Conservation (phyloP, 2,113 vertebrate species). For the Ursus arctos region DNA sequence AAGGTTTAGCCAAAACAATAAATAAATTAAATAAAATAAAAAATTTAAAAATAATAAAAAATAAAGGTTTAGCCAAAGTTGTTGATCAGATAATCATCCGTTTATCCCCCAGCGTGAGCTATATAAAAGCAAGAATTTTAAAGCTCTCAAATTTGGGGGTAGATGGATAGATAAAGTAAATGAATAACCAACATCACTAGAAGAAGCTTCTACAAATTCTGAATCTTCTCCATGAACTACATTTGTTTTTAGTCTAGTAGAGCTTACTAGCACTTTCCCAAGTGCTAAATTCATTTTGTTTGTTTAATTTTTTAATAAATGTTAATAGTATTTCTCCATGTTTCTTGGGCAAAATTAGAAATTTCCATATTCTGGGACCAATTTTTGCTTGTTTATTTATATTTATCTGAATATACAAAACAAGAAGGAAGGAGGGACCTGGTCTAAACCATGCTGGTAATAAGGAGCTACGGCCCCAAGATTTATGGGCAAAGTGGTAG, state of each 20-base stretch:
- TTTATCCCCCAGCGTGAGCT: not conserved
- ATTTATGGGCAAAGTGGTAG: not conserved
- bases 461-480: not conserved
- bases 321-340: not conserved
- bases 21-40: not conserved
- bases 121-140: not conserved
- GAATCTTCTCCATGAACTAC: not conserved
- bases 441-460: not conserved
- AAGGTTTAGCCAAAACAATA: not conserved
- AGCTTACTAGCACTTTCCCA: not conserved
- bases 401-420: slow-evolving; percentile 41
- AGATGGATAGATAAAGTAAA: not conserved
- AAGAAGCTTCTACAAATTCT: slow-evolving; percentile 13
- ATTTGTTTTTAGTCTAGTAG: not conserved
- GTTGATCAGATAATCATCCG: not conserved
- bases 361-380: not conserved
- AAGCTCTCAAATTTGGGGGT: not conserved
- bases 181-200: not conserved
- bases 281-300: slow-evolving; percentile 12
- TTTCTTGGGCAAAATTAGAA: slow-evolving; percentile 8
- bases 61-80: not conserved
- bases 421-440: not conserved
- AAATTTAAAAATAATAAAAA: not conserved
- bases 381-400: slow-evolving; percentile 43
- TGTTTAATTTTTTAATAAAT: slow-evolving; percentile 29